Evolutionary conservation across 2,113 vertebrate species (phyloP).

Genomic region (Sinocyclocheilus anophthalmus): DNA sequence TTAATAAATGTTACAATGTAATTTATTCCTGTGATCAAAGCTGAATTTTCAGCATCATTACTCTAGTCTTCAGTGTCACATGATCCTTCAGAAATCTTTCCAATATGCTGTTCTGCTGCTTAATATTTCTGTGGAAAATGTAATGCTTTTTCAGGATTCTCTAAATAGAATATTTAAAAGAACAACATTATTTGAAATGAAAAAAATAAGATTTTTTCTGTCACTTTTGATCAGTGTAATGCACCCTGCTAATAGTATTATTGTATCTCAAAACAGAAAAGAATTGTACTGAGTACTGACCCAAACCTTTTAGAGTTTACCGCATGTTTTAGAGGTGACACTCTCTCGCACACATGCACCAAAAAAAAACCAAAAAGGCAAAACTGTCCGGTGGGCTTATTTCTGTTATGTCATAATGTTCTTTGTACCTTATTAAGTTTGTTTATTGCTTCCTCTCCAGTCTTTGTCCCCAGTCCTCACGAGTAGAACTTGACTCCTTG

Average conservation of each 20-base stretch:
- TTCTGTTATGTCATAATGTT: background rate
- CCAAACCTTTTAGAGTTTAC: no score
- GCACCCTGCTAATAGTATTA: background rate
- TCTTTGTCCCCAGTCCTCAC: background rate
- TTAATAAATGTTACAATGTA: background rate
- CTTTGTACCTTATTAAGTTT: background rate
- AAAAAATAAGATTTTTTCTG: no score
- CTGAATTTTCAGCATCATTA: background rate
- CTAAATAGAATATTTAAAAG: no score
- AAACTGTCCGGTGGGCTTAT: background rate
- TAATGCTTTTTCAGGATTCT: no score
- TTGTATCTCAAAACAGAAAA: background rate
- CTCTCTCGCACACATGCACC: background rate
- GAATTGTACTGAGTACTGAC: no score
- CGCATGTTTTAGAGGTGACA: background rate
- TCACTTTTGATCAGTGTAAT: background rate
- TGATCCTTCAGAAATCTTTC: background rate
- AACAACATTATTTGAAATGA: no score
- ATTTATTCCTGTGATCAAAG: no score
- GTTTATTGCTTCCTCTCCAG: background rate
- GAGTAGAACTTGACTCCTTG: background rate
- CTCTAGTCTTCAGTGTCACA: background rate
- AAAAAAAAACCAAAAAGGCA: background rate
- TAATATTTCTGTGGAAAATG: no score
- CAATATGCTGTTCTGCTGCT: background rate